Conservation (phyloP, 2,797 vertebrate species). For the Adelosebastes latens region DNA sequence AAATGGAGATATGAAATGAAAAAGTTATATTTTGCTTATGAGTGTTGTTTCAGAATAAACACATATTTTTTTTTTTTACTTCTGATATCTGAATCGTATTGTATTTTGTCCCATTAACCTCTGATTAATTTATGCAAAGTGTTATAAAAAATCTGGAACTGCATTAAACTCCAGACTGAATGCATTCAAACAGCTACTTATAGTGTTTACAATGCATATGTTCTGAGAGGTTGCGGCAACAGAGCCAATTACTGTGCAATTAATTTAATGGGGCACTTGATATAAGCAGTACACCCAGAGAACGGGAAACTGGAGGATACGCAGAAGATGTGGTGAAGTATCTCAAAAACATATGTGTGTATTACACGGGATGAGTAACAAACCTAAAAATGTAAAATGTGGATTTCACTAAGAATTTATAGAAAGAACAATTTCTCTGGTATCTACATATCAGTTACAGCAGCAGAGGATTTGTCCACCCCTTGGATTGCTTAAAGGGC, state of each 20-base stretch:
- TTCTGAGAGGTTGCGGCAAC: slow-evolving; percentile 10
- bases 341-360: background rate
- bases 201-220: slow-evolving; percentile 21
- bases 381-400: background rate
- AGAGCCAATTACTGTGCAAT: slow-evolving; percentile 7
- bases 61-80: background rate
- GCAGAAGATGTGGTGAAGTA: background rate
- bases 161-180: background rate
- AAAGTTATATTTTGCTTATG: background rate
- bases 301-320: background rate
- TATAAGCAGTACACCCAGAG: background rate
- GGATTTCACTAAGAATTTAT: background rate
- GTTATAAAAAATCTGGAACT: background rate
- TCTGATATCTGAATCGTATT: background rate
- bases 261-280: slow-evolving; percentile 18
- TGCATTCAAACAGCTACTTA: background rate
- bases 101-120: background rate
- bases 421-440: background rate
- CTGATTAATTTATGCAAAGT: background rate
- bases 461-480: background rate
- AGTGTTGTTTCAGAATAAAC: background rate
- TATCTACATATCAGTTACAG: background rate
- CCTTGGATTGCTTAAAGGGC: background rate
- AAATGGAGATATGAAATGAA: background rate
- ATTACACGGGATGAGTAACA: background rate